A percentile compares a stretch with the other conserved stretches of the same genome.
Conservation (phyloP, 2,113 vertebrate species). For the Cinclus mexicanus region DNA sequence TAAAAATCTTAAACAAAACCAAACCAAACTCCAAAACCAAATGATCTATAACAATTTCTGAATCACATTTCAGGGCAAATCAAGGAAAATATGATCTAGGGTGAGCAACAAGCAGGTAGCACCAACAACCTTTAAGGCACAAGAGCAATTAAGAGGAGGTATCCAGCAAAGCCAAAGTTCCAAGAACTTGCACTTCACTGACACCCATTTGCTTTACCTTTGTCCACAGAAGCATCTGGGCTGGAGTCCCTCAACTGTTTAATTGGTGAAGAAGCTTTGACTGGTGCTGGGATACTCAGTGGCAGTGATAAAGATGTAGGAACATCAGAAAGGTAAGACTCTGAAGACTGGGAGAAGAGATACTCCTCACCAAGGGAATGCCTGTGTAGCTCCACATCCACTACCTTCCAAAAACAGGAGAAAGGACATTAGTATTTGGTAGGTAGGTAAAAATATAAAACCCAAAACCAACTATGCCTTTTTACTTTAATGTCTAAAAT, state of each 20-base stretch:
- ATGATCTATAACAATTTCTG: neutral
- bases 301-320: constrained; percentile 71
- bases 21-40: neutral
- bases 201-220: constrained; percentile 77
- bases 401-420: constrained; percentile 80
- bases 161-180: neutral
- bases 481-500: neutral
- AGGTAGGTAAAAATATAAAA: neutral
- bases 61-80: neutral
- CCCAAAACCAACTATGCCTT: neutral
- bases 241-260: constrained; percentile 76
- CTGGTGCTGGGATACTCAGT: constrained; percentile 69
- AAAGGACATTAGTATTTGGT: neutral
- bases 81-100: neutral
- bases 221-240: constrained; percentile 74
- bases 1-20: neutral
- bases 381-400: constrained; percentile 94
- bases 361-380: constrained; percentile 90
- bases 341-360: constrained; percentile 75
- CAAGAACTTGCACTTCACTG: neutral
- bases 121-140: neutral
- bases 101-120: neutral
- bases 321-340: constrained; percentile 74
- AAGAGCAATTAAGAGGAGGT: neutral
- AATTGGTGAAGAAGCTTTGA: constrained; percentile 80